Base-by-base conservation (phyloP, 1,140 invertebrate species). In the Cherax quadricarinatus region DNA sequence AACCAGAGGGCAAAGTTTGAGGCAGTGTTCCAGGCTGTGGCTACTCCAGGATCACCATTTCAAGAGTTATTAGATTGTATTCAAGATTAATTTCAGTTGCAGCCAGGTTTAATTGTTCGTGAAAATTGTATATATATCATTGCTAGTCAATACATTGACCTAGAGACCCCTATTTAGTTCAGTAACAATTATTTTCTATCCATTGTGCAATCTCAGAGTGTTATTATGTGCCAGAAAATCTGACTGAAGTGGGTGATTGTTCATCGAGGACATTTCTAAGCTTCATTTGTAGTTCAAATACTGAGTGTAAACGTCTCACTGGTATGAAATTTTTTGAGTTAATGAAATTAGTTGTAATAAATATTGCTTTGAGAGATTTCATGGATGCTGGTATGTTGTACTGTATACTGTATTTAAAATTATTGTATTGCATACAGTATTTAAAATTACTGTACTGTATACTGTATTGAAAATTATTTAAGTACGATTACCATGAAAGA, bases 1-100 rank as follows among this genome's bases (percentile, higher is more conserved):
- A 88, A 93, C 18, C 93, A 93, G 51, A 93, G 81, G 75, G 86
- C 73, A 16, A 92, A 93, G 41, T 92, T 92, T 89, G 83, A 89
- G 66, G 93, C 84, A 51, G 91, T 92, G 24, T 93, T 93, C 81
- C 80, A 88, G 21, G 87, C 91, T 60, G 91, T 92, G 24, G 90
- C 90, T 16, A 87, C 84, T 30, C 85, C 90, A 30, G 79, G 84
- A 21, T 87, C 85, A 18, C 82, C 83, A 10, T 91, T 85, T 79
- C 82, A 91, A 51, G 83, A 91, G n/a, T 62, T 91, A 78, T 80
- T 86, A 66, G 83, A 86, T 86, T 91, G 83, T 60, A 91, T 86
- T 48, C 48, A 91, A 62, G 83, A 86, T 78, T 89, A 75, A 75
- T 14, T 66, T 5, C 62, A 66, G 62, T 21, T 14, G 14, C 53